phyloP scores from a whole-genome alignment of 2,113 vertebrate genomes.

The Notothenia coriiceps region DNA sequence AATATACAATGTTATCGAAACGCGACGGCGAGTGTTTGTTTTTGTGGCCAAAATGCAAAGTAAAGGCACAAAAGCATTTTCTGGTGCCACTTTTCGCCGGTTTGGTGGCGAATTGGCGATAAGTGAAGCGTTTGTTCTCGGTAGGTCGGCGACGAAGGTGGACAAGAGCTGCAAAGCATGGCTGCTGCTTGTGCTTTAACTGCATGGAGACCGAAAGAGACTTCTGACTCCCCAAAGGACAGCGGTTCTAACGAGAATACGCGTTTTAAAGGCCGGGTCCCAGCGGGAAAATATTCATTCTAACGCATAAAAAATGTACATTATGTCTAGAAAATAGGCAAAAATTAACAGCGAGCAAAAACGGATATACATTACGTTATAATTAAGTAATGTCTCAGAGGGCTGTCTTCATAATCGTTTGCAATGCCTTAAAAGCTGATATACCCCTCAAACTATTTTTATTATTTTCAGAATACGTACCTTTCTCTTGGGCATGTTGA shows the following conservation, averaged over 20 bases:
- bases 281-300: conserved; percentile 71
- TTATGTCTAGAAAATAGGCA: conserved; percentile 67
- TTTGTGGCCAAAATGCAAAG: conserved; percentile 72
- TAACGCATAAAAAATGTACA: conserved; percentile 71
- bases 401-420: conserved; percentile 80
- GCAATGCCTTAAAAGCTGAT: conserved; percentile 66
- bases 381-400: conserved; percentile 83
- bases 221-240: conserved; percentile 84
- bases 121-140: conserved; percentile 80
- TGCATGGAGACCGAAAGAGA: conserved; percentile 86
- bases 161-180: conserved; percentile 87
- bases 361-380: conserved; percentile 67
- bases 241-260: conserved; percentile 65
- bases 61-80: conserved; percentile 72
- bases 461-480: conserved; percentile 77
- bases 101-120: conserved; percentile 60
- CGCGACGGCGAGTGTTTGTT: conserved; percentile 61
- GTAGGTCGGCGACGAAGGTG: conserved; percentile 83
- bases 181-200: conserved; percentile 87
- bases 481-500: conserved; percentile 90
- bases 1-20: conserved; percentile 83
- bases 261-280: conserved; percentile 40
- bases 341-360: conserved; percentile 51
- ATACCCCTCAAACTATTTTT: conserved; percentile 63
- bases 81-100: conserved; percentile 55